Conservation (phyloP, 2,888 invertebrate species). For the Allacma fusca region DNA sequence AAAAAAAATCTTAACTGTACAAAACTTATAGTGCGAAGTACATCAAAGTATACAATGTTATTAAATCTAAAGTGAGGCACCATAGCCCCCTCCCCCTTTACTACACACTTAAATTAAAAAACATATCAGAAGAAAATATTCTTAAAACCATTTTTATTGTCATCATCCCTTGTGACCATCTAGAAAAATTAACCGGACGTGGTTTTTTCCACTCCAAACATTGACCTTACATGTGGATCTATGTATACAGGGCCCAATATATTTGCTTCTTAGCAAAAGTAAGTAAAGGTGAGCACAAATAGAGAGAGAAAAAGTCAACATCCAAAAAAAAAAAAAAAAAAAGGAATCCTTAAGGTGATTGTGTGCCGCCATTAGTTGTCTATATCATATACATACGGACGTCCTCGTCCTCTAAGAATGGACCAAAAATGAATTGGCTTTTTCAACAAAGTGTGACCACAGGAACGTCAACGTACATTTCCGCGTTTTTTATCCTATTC, state of each 20-base stretch:
- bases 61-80: too few species aligned
- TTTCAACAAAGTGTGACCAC: conserved; percentile 47
- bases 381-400: not conserved
- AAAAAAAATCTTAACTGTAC: too few species aligned
- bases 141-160: too few species aligned
- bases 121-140: too few species aligned
- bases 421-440: conserved; percentile 56
- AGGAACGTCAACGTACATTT: conserved; percentile 52
- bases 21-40: too few species aligned
- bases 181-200: not conserved
- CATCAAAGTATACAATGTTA: too few species aligned
- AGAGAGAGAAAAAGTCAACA: not conserved
- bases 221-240: not conserved
- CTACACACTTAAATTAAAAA: too few species aligned
- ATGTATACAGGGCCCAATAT: not conserved
- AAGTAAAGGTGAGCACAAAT: not conserved
- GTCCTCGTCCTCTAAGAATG: conserved; percentile 48
- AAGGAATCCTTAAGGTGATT: too few species aligned
- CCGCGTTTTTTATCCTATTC: conserved; percentile 50
- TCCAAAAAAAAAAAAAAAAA: too few species aligned
- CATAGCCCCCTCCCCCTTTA: too few species aligned
- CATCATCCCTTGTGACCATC: not conserved
- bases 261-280: not conserved
- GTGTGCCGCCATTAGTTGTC: not conserved
- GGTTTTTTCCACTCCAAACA: conserved; percentile 7